Evolutionary conservation across 2,797 vertebrate genomes (phyloP).

Genomic region (Meriones psammophilus): DNA sequence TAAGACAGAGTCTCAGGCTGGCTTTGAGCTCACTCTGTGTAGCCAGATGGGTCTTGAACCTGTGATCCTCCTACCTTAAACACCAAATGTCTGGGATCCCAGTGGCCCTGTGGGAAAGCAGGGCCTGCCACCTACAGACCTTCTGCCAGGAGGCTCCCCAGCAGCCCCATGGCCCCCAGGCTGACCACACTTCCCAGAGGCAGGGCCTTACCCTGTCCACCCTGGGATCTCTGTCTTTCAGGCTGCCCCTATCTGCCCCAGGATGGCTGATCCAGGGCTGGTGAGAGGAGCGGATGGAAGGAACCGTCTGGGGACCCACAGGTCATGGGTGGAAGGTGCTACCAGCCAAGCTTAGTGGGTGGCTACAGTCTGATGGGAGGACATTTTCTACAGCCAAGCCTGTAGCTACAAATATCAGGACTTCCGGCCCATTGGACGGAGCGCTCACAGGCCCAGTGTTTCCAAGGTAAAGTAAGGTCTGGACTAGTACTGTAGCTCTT

Average conservation of each 20-base stretch:
- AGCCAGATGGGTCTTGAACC: not conserved
- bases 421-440: not conserved
- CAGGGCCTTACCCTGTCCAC: not conserved
- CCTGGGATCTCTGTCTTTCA: not conserved
- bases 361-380: too few relatives aligned
- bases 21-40: not conserved
- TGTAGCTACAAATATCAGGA: not conserved
- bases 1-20: not conserved
- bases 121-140: not conserved
- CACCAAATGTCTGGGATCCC: not conserved
- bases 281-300: not conserved
- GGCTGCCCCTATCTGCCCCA: not conserved
- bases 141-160: not conserved
- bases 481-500: too few relatives aligned
- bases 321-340: not conserved
- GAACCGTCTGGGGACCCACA: not conserved
- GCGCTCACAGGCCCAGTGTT: not conserved
- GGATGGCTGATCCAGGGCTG: not conserved
- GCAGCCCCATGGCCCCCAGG: too few relatives aligned
- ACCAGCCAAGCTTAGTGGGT: not conserved
- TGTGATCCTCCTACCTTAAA: not conserved
- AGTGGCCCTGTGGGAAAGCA: not conserved
- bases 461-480: not conserved
- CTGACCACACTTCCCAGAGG: not conserved
- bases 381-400: not conserved